Percentiles rank a stretch among this genome's conserved stretches.
Evolutionary conservation across 2,888 invertebrate genomes (phyloP).

Genomic region (Metallyticus violacea): DNA sequence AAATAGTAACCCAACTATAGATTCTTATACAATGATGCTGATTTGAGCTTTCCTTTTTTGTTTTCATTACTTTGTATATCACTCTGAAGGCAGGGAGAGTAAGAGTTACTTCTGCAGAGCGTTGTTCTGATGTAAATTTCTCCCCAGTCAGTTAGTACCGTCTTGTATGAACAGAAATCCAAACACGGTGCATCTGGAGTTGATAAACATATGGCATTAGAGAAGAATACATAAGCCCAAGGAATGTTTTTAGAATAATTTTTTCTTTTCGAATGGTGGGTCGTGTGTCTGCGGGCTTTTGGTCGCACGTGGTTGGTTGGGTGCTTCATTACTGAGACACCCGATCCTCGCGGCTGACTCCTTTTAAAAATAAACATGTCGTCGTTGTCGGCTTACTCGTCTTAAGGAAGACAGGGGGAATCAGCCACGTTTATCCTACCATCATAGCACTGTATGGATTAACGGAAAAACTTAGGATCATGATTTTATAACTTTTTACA

Average conservation of each 20-base stretch:
- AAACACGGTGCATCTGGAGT: conserved; percentile 13
- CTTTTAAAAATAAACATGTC: background rate
- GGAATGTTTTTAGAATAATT: conserved; percentile 7
- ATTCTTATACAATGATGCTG: too few species aligned
- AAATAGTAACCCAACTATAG: too few species aligned
- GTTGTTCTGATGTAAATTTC: background rate
- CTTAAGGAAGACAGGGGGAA: background rate
- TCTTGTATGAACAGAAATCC: background rate
- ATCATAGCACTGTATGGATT: too few species aligned
- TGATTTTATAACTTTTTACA: too few species aligned
- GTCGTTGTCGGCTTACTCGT: background rate
- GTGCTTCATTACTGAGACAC: background rate
- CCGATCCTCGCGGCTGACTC: background rate
- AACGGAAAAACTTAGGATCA: too few species aligned
- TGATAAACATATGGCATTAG: conserved; percentile 14
- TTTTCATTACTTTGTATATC: background rate
- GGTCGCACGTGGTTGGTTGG: background rate
- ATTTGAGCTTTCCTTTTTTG: too few species aligned
- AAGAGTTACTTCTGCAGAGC: background rate
- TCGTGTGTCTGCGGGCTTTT: background rate
- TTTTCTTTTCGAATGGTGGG: background rate
- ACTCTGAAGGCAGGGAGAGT: background rate
- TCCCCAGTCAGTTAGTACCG: background rate
- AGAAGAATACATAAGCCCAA: conserved; percentile 9
- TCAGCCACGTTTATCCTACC: too few species aligned